Evolutionary conservation across 2,113 vertebrate species (phyloP), one percentile per base, ranked within the genome.

Genomic region (Oplegnathus fasciatus): DNA sequence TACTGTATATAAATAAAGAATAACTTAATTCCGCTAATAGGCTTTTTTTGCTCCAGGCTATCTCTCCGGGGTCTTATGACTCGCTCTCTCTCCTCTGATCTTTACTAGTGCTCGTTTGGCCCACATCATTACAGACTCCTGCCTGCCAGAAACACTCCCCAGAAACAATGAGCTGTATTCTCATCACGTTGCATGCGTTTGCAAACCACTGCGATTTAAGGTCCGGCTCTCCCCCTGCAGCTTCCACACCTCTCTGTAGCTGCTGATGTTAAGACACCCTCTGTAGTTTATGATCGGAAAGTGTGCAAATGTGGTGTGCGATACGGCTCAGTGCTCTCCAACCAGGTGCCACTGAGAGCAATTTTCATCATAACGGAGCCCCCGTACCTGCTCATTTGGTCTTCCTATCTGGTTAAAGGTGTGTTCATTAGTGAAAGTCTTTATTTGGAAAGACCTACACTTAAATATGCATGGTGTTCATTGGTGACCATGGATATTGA

Each of bases 251-350:
- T 83, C 69, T 75, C 76, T 71, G 66, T 58, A 65, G 42, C 73
- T 82, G 71, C 78, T 76, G 82, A 75, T 87, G 64, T 69, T 48
- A 58, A 80, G 26, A 80, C 89, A 84, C 57, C 74, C 22, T 26
- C n/a, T 3, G 37, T n/a, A 32, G 61, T 67, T 64, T 60, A 68
- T 61, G 71, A 82, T 76, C 46, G 55, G 42, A 69, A 55, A 65
- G 78, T 73, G 67, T 76, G 69, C 28, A 82, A 78, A 84, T 68
- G 15, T 55, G 50, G 13, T 60, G 50, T 69, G 74, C 66, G 46
- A 5, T 40, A n/a, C 10, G 69, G 32, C 70, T 52, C 32, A 6
- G 32, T 46, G 58, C 7, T 52, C 54, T 66, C 32, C 57, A 18
- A 26, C 42, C 69, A 17, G 55, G 54, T 34, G 57, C 24, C 40